phyloP scores from a whole-genome alignment of 2,797 vertebrate species.

The Sebastes kiyomatsui region DNA sequence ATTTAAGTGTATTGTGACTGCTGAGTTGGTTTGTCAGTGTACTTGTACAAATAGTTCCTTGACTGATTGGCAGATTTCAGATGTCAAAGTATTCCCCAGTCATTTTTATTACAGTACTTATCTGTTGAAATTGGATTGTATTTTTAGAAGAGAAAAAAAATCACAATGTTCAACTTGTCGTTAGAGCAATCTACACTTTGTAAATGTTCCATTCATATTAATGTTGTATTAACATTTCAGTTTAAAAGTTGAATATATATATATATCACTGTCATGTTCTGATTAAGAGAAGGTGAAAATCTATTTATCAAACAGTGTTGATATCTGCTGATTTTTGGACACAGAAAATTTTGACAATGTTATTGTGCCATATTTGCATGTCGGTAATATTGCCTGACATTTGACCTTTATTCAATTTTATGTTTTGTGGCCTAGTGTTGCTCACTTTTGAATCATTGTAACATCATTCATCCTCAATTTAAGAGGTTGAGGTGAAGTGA shows the following conservation, averaged over 20 bases:
- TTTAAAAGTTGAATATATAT: constrained; percentile 5
- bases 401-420: constrained; percentile 30
- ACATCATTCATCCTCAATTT: constrained; percentile 25
- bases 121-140: constrained; percentile 12
- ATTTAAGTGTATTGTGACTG: constrained; percentile 19
- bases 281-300: not conserved
- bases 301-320: constrained; percentile 13
- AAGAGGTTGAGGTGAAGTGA: constrained; percentile 39
- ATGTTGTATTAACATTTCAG: constrained; percentile 32
- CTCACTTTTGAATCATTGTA: not conserved
- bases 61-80: constrained; percentile 7
- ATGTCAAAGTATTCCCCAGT: constrained; percentile 1
- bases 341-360: constrained; percentile 19
- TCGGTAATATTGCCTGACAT: constrained; percentile 35
- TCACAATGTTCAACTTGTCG: constrained; percentile 4
- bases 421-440: constrained; percentile 33
- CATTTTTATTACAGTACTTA: not conserved
- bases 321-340: constrained; percentile 23
- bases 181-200: not conserved
- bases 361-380: constrained; percentile 51
- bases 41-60: not conserved
- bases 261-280: constrained; percentile 10
- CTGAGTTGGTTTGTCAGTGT: constrained; percentile 35
- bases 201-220: constrained; percentile 37
- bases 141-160: not conserved